Evolutionary conservation across 2,888 invertebrate species (phyloP).

Genomic region (Hermodice carunculata): DNA sequence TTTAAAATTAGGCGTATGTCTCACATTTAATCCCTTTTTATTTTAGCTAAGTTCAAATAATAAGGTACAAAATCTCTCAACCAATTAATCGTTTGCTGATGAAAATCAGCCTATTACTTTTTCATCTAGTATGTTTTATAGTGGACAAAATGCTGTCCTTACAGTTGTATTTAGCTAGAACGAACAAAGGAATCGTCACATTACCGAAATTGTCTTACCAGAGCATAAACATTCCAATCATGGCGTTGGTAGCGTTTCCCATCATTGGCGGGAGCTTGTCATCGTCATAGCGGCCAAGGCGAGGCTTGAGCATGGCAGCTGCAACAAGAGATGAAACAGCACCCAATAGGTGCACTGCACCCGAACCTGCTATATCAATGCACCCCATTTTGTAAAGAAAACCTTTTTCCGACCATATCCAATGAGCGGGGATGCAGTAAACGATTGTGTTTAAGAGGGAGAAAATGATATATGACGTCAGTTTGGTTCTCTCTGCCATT

Average conservation of each 20-base stretch:
- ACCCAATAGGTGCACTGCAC: constrained; percentile 85
- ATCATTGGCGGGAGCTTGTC: constrained; percentile 82
- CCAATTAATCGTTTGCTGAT: too few species aligned
- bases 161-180: too few species aligned
- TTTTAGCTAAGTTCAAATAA: too few species aligned
- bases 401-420: constrained; percentile 63
- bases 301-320: constrained; percentile 89
- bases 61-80: too few species aligned
- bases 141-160: too few species aligned
- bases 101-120: too few species aligned
- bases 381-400: constrained; percentile 34
- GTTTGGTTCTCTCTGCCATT: constrained; percentile 65
- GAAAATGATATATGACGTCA: constrained; percentile 60
- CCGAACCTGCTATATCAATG: constrained; percentile 13
- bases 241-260: constrained; percentile 90
- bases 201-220: constrained; percentile 79
- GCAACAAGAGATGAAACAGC: constrained; percentile 85
- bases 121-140: too few species aligned
- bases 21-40: too few species aligned
- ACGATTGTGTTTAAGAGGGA: constrained; percentile 60
- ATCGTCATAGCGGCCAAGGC: constrained; percentile 81
- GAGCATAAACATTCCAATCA: constrained; percentile 88
- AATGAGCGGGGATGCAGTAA: constrained; percentile 69
- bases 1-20: too few species aligned
- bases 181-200: too few species aligned